Base-by-base conservation (phyloP, 1,140 invertebrate genomes). In the Cryptotermes secundus region DNA sequence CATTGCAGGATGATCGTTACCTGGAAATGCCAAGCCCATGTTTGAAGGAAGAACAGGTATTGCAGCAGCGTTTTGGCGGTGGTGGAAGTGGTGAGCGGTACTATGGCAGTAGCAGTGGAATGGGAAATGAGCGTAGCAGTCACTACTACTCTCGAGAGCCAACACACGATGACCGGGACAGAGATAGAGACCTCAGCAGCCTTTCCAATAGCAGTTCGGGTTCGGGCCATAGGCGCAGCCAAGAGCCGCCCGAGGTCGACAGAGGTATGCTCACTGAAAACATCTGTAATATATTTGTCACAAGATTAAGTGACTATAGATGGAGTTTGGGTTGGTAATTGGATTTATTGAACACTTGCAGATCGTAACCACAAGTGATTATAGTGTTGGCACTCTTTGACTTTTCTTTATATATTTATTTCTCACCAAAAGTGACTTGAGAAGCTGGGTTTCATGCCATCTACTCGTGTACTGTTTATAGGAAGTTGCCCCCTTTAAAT, bases 161-260 rank as follows among this genome's bases (percentile, higher is more conserved):
- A 87, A 89, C 49, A 88, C 90, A 84, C 42, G 86, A 86, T 26
- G 90, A 91, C 79, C 86, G 91, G 85, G 91, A 91, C 87, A 85
- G 85, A 24, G 90, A 91, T 79, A 86, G 91, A 85, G 91, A 91
- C 87, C 87, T 91, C 24, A 91, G 90, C 35, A 91, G 90, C 87
- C 90, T 92, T 14, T 91, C 91, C n/a, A 92, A 91, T 85, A 91
- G 91, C 85, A 90, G 89, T 86, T 89, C 89, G n/a, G 90, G 89
- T 42, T 90, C 90, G 19, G 82, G 87, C 65, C 88, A 89, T 85
- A 88, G 89, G 49, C 88, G 89, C 79, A 89, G 89, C 86, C 89
- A 89, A 83, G 90, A 90, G 81, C 84, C 87, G 49, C 88, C 90
- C 84, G 92, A 93, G 86, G 88, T 88, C 86, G 85, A 86, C 19